Conservation (phyloP, 2,888 invertebrate species). For the Xestoiulus laeticollis region DNA sequence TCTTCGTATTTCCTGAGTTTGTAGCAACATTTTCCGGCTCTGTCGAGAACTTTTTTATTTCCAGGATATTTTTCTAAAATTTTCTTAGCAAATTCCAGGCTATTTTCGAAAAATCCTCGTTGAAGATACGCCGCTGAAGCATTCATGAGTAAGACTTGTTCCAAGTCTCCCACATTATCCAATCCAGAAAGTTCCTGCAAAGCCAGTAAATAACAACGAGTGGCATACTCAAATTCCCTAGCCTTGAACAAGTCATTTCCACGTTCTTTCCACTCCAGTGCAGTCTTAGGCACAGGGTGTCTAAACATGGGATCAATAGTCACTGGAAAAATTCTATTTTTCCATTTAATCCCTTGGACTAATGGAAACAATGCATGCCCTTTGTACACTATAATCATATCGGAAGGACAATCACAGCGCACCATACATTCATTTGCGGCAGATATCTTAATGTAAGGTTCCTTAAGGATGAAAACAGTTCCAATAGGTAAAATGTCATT, state of each 20-base stretch:
- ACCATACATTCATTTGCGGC: neutral
- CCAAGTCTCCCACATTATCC: neutral
- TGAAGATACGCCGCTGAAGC: neutral
- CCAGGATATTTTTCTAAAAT: neutral
- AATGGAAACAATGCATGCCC: neutral
- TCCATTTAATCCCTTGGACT: neutral
- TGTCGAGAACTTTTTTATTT: neutral
- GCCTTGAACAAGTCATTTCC: neutral
- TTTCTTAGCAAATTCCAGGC: neutral
- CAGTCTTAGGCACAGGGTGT: neutral
- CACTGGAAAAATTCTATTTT: neutral
- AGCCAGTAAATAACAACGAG: neutral
- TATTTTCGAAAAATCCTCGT: neutral
- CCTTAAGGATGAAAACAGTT: constrained; percentile 6
- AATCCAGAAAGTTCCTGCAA: neutral
- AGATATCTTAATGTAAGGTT: neutral
- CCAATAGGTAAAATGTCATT: neutral
- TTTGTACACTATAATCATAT: neutral
- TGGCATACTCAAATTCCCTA: neutral
- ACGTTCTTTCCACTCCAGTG: neutral
- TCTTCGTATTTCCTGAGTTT: neutral
- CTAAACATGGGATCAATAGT: neutral
- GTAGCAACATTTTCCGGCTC: constrained; percentile 32
- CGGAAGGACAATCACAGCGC: constrained; percentile 24
- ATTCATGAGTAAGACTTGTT: neutral